These are phyloP conservation scores for Cyclophora albipunctata DNA, from an alignment of 2,888 invertebrate genomes.

Conservation along the genomic window DNA sequence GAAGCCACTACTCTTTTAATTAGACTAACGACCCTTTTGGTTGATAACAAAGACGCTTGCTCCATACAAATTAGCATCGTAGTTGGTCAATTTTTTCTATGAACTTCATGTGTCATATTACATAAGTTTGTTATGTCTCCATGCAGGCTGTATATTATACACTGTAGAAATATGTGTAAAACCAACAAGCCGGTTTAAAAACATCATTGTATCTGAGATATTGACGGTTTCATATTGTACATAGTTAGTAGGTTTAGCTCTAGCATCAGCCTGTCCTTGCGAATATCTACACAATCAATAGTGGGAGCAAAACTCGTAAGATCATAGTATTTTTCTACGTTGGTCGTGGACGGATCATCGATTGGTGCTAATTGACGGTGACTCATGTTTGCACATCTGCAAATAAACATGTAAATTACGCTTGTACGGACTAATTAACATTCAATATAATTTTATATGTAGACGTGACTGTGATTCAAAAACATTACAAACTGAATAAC, in stretches of 20 bases:
- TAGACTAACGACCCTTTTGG: background rate
- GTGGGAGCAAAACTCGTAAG: too few relatives aligned
- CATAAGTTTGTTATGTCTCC: slow-evolving; percentile 6
- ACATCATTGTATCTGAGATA: too few relatives aligned
- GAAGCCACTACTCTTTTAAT: slow-evolving; percentile 17
- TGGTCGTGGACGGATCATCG: slow-evolving; percentile 10
- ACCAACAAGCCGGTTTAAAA: too few relatives aligned
- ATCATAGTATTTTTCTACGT: slow-evolving; percentile 10
- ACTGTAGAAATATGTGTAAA: too few relatives aligned
- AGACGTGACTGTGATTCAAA: slow-evolving; percentile 11
- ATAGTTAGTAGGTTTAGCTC: too few relatives aligned
- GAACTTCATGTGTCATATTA: background rate
- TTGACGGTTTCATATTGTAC: too few relatives aligned
- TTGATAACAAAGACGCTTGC: background rate
- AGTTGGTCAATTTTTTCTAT: too few relatives aligned
- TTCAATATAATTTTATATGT: slow-evolving; percentile 10
- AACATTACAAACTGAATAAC: background rate
- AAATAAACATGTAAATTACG: slow-evolving; percentile 10
- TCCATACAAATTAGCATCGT: too few relatives aligned
- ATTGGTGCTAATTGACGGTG: slow-evolving; percentile 19
- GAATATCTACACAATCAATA: too few relatives aligned
- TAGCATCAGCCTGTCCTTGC: too few relatives aligned
- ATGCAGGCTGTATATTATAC: too few relatives aligned
- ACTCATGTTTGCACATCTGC: slow-evolving; percentile 14
- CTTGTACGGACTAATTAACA: slow-evolving; percentile 3